Evolutionary conservation across 2,113 vertebrate genomes (phyloP), one percentile per base, ranked within the genome.

Genomic region (Callionymus lyra): DNA sequence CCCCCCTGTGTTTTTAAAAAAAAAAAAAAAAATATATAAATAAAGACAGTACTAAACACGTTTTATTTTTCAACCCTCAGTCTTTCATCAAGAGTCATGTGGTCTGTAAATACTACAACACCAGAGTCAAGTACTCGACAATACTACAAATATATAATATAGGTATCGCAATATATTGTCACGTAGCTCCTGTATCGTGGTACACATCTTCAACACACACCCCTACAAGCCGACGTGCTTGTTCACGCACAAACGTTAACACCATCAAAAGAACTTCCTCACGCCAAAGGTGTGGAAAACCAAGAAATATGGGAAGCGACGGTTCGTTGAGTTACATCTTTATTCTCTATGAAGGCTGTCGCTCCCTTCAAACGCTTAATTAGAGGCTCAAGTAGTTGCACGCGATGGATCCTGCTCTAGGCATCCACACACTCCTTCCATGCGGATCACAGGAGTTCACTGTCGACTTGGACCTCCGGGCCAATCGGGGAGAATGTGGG

Each of bases 321-420:
- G 34, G 48, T 50, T 40, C 32, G 16, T 31, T 34, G 17, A 47
- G 43, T 51, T 58, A 34, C 42, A 64, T 50, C 44, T 63, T 19
- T 55, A 59, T 58, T 68, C 65, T 61, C 72, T 76, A 79, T 76
- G 76, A 74, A 80, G 54, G 66, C 58, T 52, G 56, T 65, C 59
- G 46, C 63, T 73, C 58, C 61, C 59, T 78, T 79, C 62, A 72
- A 62, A 72, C 57, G 65, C 64, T 73, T 82, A 83, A 85, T 84
- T 83, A 83, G 61, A 82, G 76, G 67, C 63, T 78, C 45, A 60
- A 47, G 49, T 64, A 42, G 68, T 76, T 80, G 67, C 77, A 84
- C 40, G 72, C 68, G 11, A 83, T 72, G 63, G 57, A 71, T 70
- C 54, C 66, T 72, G 72, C 79, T 69, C 44, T 18, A 51, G 76